Evolutionary conservation across 2,888 invertebrate genomes (phyloP).

Genomic region (Tipula helvola): DNA sequence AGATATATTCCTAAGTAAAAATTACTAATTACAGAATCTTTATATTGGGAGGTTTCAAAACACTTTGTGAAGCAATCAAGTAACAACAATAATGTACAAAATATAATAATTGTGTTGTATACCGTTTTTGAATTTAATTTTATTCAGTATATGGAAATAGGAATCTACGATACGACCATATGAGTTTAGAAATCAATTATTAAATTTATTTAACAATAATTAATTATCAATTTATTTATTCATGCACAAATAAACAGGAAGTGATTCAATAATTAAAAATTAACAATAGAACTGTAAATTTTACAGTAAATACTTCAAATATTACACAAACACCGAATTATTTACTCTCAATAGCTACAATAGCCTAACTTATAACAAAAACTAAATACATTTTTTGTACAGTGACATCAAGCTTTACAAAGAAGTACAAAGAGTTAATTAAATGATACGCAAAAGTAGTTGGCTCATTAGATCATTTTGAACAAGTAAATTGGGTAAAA

Average conservation of each 20-base stretch:
- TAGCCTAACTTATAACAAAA: neutral
- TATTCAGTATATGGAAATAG: neutral
- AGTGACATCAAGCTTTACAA: neutral
- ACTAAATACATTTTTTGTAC: neutral
- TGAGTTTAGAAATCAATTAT: neutral
- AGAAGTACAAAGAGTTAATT: too few species aligned
- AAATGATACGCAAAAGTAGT: too few species aligned
- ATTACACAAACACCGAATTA: neutral
- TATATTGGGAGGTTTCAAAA: too few species aligned
- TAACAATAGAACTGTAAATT: neutral
- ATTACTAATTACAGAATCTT: too few species aligned
- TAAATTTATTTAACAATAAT: neutral
- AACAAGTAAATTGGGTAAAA: too few species aligned
- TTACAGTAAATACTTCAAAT: neutral
- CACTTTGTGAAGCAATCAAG: too few species aligned
- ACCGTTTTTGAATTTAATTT: neutral
- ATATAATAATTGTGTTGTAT: too few species aligned
- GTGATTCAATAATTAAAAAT: neutral
- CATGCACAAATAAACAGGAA: neutral
- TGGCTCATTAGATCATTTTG: too few species aligned
- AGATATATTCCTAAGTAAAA: too few species aligned
- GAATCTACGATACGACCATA: neutral
- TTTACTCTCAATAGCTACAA: neutral
- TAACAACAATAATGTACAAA: too few species aligned
- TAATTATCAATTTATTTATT: neutral